Conservation (phyloP, 2,888 invertebrate genomes). For the Pinctada fucata region DNA sequence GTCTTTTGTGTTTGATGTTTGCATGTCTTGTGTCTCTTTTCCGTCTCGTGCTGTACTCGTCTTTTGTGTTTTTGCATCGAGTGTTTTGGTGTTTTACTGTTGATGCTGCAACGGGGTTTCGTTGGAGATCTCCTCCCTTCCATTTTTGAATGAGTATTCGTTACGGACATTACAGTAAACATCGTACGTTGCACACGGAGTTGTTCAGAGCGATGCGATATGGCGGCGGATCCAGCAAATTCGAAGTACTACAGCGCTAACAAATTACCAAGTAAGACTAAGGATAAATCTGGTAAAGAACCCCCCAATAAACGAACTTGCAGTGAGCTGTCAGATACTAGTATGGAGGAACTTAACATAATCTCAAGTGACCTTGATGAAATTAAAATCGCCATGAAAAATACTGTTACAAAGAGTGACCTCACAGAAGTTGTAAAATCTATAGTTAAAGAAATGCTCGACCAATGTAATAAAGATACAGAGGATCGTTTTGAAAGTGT, state of each 20-base stretch:
- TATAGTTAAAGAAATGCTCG: slow-evolving; percentile 5
- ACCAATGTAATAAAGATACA: neutral
- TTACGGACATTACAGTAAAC: too few relatives aligned
- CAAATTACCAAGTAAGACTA: neutral
- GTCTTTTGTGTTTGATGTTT: too few relatives aligned
- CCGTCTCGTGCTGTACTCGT: too few relatives aligned
- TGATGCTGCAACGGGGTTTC: too few relatives aligned
- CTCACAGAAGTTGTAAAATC: neutral
- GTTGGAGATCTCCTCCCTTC: too few relatives aligned
- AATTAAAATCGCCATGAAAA: slow-evolving; percentile 7
- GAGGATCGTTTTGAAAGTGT: neutral
- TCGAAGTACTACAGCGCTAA: neutral
- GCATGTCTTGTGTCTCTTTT: too few relatives aligned
- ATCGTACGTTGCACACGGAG: too few relatives aligned
- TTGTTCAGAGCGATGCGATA: neutral
- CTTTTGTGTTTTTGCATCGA: too few relatives aligned
- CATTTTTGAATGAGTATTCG: too few relatives aligned
- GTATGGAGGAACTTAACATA: slow-evolving; percentile 2
- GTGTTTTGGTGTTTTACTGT: too few relatives aligned
- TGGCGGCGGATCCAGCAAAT: neutral
- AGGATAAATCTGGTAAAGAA: neutral
- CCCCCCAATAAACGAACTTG: neutral
- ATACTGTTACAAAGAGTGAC: neutral
- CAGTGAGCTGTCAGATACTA: slow-evolving; percentile 3
- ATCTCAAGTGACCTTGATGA: slow-evolving; percentile 1